Conservation (phyloP, 2,888 invertebrate genomes). For the Cephalotes varians region DNA sequence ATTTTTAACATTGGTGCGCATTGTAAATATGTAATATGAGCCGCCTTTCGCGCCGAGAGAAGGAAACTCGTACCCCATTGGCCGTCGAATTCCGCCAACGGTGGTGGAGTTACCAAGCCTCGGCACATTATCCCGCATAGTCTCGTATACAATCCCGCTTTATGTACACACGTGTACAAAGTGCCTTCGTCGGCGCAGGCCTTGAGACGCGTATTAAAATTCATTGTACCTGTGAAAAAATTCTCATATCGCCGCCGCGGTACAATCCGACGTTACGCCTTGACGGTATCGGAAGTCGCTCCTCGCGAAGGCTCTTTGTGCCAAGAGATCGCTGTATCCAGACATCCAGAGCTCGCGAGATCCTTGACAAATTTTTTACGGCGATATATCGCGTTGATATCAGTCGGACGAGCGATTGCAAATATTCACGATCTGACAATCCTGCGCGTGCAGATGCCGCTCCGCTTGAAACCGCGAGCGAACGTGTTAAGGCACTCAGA, state of each 20-base stretch:
- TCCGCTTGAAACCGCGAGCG: background rate
- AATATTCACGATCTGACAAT: background rate
- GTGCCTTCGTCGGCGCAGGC: conserved; percentile 22
- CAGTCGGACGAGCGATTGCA: background rate
- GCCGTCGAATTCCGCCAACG: conserved; percentile 90
- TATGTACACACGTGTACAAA: background rate
- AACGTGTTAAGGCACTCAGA: background rate
- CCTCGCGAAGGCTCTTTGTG: background rate
- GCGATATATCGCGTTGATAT: background rate
- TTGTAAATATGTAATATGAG: conserved; percentile 47
- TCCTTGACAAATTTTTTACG: background rate
- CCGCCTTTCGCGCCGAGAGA: conserved; percentile 87
- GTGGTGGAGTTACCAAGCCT: conserved; percentile 95
- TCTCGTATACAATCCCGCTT: conserved; percentile 25
- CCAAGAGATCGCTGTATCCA: background rate
- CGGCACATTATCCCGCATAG: conserved; percentile 73
- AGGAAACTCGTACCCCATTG: conserved; percentile 93
- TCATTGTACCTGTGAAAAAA: conserved; percentile 47
- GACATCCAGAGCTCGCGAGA: background rate
- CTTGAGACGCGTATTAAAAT: conserved; percentile 54
- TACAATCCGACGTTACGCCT: conserved; percentile 16
- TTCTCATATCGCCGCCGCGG: conserved; percentile 25
- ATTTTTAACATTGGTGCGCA: conserved; percentile 22
- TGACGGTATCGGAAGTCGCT: conserved; percentile 1
- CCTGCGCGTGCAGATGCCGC: background rate